Evolutionary conservation across 2,113 vertebrate genomes (phyloP), one percentile per base, ranked within the genome.

Genomic region (Platysternon megacephalum): DNA sequence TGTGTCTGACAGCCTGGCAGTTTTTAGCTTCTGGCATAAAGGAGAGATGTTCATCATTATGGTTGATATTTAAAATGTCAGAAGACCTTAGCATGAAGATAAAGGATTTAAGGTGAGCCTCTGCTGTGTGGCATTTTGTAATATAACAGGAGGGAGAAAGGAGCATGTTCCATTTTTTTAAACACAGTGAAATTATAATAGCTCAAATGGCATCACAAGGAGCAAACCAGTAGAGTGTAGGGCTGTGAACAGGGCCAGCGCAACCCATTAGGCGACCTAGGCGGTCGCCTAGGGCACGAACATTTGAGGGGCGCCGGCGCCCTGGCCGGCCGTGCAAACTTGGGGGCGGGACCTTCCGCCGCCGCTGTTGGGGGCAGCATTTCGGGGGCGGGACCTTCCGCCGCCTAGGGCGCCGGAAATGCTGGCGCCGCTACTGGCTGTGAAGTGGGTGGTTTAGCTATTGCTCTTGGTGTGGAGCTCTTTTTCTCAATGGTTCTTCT

Each of bases 31-130:
- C 95, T 96, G 96, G 97, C 90, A 95, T 95, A 95, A 97, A 97
- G 94, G 94, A 97, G 97, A 97, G 93, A 97, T 97, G 94, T 95
- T 98, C 96, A 97, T 98, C 95, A 96, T 97, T 93, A 94, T 49
- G 91, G 93, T 87, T 98, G 93, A 95, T 97, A 96, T 96, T 98
- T 97, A 97, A 98, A 98, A 97, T 97, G 94, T 97, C 95, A 98
- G 84, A 96, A 97, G 88, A 92, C 96, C 84, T 97, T 96, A 97
- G 78, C 21, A 87, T 74, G 94, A 96, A 97, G 97, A 96, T 92
- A 96, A 95, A 97, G 82, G 74, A 91, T 92, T 95, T 93, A 93
- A 89, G 86, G 39, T 82, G 91, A 97, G 78, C 61, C 84, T 93
- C 76, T 90, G 87, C 91, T 97, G 42, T 88, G 94, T 91, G 88